Conservation (phyloP, 2,888 invertebrate species). For the Drosophila testacea region DNA sequence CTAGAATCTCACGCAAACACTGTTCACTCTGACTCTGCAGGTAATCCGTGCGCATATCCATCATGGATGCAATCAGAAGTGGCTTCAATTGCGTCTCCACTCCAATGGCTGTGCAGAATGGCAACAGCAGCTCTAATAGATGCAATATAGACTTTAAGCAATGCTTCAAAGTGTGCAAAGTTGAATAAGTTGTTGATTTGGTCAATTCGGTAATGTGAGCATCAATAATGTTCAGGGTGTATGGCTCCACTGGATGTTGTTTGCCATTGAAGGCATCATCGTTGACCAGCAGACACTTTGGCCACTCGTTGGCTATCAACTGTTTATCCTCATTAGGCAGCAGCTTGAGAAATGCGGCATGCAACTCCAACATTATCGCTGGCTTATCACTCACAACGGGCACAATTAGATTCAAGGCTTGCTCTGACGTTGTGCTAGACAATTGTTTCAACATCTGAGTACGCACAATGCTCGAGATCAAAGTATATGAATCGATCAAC, state of each 20-base stretch:
- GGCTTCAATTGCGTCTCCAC: slow-evolving; percentile 80
- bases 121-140: slow-evolving; percentile 81
- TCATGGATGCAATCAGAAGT: slow-evolving; percentile 88
- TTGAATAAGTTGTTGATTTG: slow-evolving; percentile 79
- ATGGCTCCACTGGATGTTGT: slow-evolving; percentile 84
- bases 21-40: slow-evolving; percentile 88
- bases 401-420: slow-evolving; percentile 82
- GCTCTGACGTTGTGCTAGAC: slow-evolving; percentile 79
- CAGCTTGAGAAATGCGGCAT: slow-evolving; percentile 82
- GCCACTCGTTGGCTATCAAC: slow-evolving; percentile 83
- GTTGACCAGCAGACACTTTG: slow-evolving; percentile 81
- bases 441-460: slow-evolving; percentile 83
- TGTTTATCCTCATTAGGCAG: slow-evolving; percentile 84
- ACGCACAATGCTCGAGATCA: slow-evolving; percentile 80
- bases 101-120: slow-evolving; percentile 55
- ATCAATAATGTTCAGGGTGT: slow-evolving; percentile 84
- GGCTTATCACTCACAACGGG: slow-evolving; percentile 84
- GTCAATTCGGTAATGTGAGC: slow-evolving; percentile 84
- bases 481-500: slow-evolving; percentile 80
- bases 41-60: slow-evolving; percentile 92
- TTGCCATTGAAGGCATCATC: slow-evolving; percentile 81
- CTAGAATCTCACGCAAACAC: slow-evolving; percentile 86
- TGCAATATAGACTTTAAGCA: slow-evolving; percentile 83
- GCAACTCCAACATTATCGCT: slow-evolving; percentile 82
- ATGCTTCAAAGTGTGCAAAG: slow-evolving; percentile 84